Conservation (phyloP, 2,113 vertebrate genomes). For the Protobothrops flavoviridis region DNA sequence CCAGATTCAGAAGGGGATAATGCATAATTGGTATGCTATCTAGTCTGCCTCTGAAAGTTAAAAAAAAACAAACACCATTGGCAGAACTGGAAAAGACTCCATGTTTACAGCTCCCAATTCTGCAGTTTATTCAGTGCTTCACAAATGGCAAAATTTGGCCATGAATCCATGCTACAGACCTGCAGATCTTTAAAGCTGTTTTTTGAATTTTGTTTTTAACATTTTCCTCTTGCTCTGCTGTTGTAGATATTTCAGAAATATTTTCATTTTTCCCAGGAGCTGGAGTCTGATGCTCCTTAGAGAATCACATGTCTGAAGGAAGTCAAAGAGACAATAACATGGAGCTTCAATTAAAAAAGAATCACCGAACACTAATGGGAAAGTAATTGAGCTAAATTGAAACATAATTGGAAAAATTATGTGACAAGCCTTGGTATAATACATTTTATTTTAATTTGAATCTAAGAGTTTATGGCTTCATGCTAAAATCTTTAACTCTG, state of each 20-base stretch:
- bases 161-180: background rate
- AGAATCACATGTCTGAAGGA: constrained; percentile 25
- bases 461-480: constrained; percentile 50
- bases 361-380: constrained; percentile 68
- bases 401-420: constrained; percentile 73
- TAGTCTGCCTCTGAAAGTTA: background rate
- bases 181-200: background rate
- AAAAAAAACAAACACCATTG: background rate
- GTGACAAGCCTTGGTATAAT: constrained; percentile 51
- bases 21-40: background rate
- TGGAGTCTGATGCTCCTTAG: constrained; percentile 4
- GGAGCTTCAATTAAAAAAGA: constrained; percentile 64
- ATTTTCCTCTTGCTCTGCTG: background rate
- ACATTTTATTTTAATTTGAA: constrained; percentile 59
- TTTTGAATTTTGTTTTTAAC: background rate
- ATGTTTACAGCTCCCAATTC: background rate
- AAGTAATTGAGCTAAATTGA: constrained; percentile 78
- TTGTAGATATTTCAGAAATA: background rate
- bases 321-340: constrained; percentile 39
- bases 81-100: background rate
- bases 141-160: background rate
- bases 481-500: constrained; percentile 28
- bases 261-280: background rate
- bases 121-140: background rate
- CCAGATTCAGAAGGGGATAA: background rate